phyloP scores from a whole-genome alignment of 2,888 invertebrate genomes.

The Diachrysia chrysitis region DNA sequence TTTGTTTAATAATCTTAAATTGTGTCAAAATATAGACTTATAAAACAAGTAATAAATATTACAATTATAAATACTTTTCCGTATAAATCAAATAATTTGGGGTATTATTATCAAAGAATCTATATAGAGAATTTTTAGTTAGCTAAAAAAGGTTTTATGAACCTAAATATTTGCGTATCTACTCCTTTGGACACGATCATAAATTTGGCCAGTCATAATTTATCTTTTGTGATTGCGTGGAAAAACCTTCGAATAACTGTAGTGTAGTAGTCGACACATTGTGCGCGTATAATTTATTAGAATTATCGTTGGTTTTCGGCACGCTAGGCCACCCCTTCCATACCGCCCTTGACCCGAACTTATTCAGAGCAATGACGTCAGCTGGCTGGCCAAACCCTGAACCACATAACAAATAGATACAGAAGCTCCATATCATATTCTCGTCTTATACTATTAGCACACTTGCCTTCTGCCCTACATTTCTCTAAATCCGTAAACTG shows the following conservation, averaged over 20 bases:
- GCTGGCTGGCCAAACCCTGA: constrained; percentile 41
- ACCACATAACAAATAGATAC: constrained; percentile 12
- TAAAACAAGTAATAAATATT: too few species aligned
- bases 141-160: too few species aligned
- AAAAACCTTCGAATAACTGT: constrained; percentile 23
- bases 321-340: constrained; percentile 60
- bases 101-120: too few species aligned
- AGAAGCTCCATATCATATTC: constrained; percentile 18
- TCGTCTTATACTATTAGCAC: not conserved
- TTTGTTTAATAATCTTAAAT: not conserved
- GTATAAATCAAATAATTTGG: too few species aligned
- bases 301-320: constrained; percentile 55
- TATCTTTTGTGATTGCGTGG: constrained; percentile 10
- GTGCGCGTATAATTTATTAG: constrained; percentile 55
- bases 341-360: constrained; percentile 59
- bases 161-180: too few species aligned
- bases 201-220: not conserved
- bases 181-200: not conserved
- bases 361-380: constrained; percentile 62
- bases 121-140: too few species aligned
- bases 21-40: not conserved
- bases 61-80: too few species aligned
- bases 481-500: too few species aligned
- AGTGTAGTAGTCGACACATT: constrained; percentile 38
- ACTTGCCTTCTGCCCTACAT: constrained; percentile 1